Evolutionary conservation across 2,113 vertebrate species (phyloP).

Genomic region (Mormyrus lacerda): DNA sequence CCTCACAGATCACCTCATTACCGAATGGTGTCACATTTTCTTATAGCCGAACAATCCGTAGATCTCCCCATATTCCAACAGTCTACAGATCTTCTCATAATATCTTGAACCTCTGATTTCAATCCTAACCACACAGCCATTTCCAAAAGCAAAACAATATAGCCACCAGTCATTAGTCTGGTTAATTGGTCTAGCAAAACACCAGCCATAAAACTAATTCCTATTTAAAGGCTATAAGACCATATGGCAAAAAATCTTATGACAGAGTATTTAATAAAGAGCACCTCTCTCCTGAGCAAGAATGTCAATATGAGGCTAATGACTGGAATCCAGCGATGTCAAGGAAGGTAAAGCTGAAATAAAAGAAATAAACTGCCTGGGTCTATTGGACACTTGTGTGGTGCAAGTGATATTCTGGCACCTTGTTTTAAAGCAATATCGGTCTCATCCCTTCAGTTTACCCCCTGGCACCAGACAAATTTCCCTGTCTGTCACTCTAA

Average conservation of each 20-base stretch:
- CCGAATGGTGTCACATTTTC: not conserved
- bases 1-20: not conserved
- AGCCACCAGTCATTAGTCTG: conserved; percentile 21
- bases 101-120: not conserved
- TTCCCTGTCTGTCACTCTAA: conserved; percentile 40
- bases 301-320: conserved; percentile 34
- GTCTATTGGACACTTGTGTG: not conserved
- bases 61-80: not conserved
- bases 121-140: not conserved
- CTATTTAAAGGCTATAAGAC: conserved; percentile 32
- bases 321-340: not conserved
- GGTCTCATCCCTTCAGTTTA: conserved; percentile 19
- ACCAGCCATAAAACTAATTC: conserved; percentile 26
- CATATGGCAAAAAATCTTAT: conserved; percentile 37
- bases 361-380: not conserved
- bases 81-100: not conserved
- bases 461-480: conserved; percentile 41
- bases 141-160: not conserved
- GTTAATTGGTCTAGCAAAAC: conserved; percentile 30
- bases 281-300: conserved; percentile 25
- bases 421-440: conserved; percentile 16
- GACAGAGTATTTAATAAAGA: conserved; percentile 33
- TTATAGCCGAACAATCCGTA: not conserved
- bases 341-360: not conserved
- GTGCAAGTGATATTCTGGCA: not conserved